These are phyloP conservation scores for Agonopterix subpropinquella DNA, from an alignment of 2,888 invertebrate species.

Conservation along the genomic window DNA sequence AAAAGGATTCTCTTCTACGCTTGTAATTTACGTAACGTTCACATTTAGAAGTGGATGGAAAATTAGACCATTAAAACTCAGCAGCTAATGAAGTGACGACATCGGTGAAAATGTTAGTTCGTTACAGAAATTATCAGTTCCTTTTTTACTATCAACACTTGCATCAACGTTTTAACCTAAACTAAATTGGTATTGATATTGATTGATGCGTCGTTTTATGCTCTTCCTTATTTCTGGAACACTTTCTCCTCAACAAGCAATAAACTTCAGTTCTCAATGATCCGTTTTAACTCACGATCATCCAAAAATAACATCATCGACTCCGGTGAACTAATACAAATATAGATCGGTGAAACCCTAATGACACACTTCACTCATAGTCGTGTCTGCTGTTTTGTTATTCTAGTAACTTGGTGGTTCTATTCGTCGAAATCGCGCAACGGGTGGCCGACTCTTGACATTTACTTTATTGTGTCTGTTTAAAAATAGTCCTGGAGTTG, in stretches of 20 bases:
- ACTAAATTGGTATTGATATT: constrained; percentile 5
- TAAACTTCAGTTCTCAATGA: constrained; percentile 53
- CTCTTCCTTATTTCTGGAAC: constrained; percentile 6
- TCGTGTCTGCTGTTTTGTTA: constrained; percentile 14
- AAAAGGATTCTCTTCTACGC: constrained; percentile 14
- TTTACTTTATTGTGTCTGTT: constrained; percentile 27
- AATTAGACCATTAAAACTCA: constrained; percentile 12
- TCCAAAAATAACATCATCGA: constrained; percentile 30
- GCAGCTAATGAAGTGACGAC: constrained; percentile 16
- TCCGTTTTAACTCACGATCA: constrained; percentile 35
- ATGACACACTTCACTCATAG: constrained; percentile 58
- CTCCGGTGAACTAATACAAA: constrained; percentile 19
- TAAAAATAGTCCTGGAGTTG: constrained; percentile 1
- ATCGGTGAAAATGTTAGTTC: constrained; percentile 1
- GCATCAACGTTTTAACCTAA: too few species aligned
- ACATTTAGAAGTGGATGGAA: constrained; percentile 11
- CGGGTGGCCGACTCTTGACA: constrained; percentile 49
- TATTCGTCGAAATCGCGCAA: constrained; percentile 42
- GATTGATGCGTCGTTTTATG: constrained; percentile 1
- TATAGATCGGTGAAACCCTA: constrained; percentile 57
- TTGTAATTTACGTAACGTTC: constrained; percentile 14
- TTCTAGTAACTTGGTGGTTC: constrained; percentile 15
- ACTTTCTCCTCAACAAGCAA: constrained; percentile 30
- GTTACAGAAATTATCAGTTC: not conserved
- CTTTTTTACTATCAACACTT: too few species aligned